Evolutionary conservation across 2,113 vertebrate species (phyloP).

Genomic region (Pristiophorus japonicus): DNA sequence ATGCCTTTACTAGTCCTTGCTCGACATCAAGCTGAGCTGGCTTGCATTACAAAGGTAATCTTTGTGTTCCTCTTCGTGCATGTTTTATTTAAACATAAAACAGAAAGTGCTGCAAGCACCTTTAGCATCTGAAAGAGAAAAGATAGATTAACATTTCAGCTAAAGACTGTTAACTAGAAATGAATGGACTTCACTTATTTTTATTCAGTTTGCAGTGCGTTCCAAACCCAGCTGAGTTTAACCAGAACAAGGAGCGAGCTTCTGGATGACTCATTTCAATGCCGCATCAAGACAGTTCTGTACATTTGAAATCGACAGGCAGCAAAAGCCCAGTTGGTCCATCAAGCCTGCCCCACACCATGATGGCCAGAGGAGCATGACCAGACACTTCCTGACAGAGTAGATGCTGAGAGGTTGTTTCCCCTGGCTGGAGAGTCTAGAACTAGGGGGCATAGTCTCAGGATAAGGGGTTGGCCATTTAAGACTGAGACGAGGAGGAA

Average conservation of each 20-base stretch:
- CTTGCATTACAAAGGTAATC: background rate
- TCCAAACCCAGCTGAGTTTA: background rate
- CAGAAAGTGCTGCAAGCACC: background rate
- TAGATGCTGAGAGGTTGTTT: background rate
- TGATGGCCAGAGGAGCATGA: background rate
- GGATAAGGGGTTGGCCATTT: too few relatives aligned
- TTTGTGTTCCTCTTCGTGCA: background rate
- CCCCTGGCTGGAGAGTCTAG: too few relatives aligned
- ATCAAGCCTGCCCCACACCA: background rate
- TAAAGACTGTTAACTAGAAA: background rate
- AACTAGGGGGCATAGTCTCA: too few relatives aligned
- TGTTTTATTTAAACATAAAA: background rate
- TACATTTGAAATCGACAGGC: background rate
- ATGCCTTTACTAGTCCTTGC: background rate
- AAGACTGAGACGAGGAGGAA: too few relatives aligned
- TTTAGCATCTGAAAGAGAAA: background rate
- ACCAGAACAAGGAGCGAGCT: background rate
- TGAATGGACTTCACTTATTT: background rate
- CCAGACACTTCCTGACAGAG: background rate
- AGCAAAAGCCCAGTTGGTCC: background rate
- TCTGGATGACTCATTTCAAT: background rate
- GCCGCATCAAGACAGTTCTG: background rate
- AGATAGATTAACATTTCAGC: background rate
- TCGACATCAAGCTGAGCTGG: background rate
- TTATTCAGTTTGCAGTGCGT: background rate